Evolutionary conservation across 2,113 vertebrate genomes (phyloP).

Genomic region (Harpagus bidentatus): DNA sequence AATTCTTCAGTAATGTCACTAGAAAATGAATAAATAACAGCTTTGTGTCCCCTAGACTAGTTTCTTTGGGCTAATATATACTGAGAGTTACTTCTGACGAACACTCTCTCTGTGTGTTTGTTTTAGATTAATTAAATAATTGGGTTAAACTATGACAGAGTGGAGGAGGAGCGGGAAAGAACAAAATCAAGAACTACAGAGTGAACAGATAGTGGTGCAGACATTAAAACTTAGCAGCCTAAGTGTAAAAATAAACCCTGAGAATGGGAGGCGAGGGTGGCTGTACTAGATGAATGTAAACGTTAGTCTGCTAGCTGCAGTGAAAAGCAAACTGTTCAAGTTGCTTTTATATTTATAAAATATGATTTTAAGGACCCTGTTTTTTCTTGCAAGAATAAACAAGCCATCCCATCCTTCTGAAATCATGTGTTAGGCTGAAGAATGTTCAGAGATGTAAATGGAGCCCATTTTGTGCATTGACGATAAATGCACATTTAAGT

Average conservation of each 20-base stretch:
- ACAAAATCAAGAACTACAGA: not conserved
- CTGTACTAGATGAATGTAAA: not conserved
- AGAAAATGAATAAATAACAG: constrained; percentile 30
- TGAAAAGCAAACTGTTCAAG: constrained; percentile 21
- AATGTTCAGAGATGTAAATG: constrained; percentile 21
- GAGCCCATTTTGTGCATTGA: constrained; percentile 34
- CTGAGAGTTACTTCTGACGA: not conserved
- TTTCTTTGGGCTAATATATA: not conserved
- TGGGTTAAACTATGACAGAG: not conserved
- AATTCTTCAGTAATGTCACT: not conserved
- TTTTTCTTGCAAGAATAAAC: constrained; percentile 19
- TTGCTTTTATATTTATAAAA: constrained; percentile 10
- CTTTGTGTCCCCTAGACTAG: not conserved
- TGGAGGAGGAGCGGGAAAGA: not conserved
- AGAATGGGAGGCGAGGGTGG: not conserved
- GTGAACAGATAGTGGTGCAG: not conserved
- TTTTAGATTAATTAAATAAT: constrained; percentile 30
- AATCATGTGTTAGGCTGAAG: constrained; percentile 45
- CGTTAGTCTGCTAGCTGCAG: not conserved
- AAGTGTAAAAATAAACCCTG: constrained; percentile 13
- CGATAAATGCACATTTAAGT: constrained; percentile 42
- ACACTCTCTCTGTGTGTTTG: not conserved
- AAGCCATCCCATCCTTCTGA: not conserved
- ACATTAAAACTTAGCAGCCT: constrained; percentile 5
- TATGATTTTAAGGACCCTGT: not conserved